Percentiles rank a stretch among this genome's conserved stretches.
phyloP scores from a whole-genome alignment of 2,113 vertebrate genomes.

The Merops nubicus region DNA sequence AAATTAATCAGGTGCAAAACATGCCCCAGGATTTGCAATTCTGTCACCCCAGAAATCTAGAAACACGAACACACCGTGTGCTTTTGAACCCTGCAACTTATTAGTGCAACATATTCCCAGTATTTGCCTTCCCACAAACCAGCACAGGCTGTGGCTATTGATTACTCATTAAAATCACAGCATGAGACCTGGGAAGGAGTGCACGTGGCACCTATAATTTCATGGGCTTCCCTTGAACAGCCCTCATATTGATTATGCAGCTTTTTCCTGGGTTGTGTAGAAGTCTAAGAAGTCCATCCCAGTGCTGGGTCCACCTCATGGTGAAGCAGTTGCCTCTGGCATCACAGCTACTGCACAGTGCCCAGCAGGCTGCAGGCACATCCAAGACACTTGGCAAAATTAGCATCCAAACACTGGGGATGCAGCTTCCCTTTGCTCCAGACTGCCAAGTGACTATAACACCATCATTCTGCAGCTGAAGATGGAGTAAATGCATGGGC shows the following conservation, averaged over 20 bases:
- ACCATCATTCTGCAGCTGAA: background rate
- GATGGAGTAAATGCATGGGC: background rate
- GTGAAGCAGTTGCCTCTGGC: background rate
- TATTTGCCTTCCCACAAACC: background rate
- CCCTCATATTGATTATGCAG: background rate
- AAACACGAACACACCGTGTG: background rate
- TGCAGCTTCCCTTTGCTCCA: background rate
- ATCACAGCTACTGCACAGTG: background rate
- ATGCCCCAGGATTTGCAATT: background rate
- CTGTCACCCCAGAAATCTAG: constrained; percentile 8
- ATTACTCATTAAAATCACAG: constrained; percentile 32
- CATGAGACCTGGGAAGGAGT: background rate
- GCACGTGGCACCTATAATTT: background rate
- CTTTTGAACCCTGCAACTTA: background rate
- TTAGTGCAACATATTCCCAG: background rate
- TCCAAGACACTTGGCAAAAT: background rate
- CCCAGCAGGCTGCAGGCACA: background rate
- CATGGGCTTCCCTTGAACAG: background rate
- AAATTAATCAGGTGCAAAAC: constrained; percentile 28
- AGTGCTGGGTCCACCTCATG: background rate
- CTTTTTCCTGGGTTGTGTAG: background rate
- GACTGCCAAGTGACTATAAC: background rate
- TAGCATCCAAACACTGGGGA: accelerated
- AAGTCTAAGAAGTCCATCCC: background rate
- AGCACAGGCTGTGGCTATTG: background rate